phyloP scores from a whole-genome alignment of 2,113 vertebrate species.

The Zapornia atra region DNA sequence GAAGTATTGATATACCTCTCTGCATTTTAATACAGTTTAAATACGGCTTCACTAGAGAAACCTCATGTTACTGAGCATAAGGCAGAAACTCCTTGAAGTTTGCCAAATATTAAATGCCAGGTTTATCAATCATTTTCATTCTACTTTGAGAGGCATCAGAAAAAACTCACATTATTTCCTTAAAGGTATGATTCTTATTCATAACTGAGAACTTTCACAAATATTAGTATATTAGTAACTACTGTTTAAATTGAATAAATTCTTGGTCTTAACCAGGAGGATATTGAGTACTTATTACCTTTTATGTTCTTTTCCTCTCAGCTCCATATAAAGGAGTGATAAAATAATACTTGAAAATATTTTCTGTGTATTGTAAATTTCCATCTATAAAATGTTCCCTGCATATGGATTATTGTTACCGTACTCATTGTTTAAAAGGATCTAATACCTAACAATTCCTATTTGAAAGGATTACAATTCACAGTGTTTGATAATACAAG shows the following conservation, averaged over 20 bases:
- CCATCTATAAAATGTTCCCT: background rate
- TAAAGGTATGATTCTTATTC: background rate
- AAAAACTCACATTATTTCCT: background rate
- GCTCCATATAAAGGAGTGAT: background rate
- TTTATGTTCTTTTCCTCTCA: background rate
- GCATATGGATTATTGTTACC: background rate
- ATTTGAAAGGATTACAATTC: background rate
- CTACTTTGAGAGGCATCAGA: background rate
- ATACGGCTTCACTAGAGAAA: background rate
- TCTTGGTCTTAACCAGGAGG: background rate
- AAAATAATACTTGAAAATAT: background rate
- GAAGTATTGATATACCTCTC: background rate
- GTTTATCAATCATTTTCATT: conserved; percentile 18
- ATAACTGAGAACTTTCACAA: background rate
- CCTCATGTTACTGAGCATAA: background rate
- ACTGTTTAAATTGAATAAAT: background rate
- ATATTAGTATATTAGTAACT: background rate
- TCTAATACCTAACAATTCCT: background rate
- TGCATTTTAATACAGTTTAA: background rate
- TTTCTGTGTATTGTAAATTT: background rate
- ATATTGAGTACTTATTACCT: background rate
- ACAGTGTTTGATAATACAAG: background rate
- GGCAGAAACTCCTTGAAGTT: background rate
- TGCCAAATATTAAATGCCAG: conserved; percentile 29
- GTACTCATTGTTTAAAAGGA: background rate